Percentiles rank a stretch among this genome's conserved stretches.
Evolutionary conservation across 2,113 vertebrate species (phyloP).

Genomic region (Sialia sialis): DNA sequence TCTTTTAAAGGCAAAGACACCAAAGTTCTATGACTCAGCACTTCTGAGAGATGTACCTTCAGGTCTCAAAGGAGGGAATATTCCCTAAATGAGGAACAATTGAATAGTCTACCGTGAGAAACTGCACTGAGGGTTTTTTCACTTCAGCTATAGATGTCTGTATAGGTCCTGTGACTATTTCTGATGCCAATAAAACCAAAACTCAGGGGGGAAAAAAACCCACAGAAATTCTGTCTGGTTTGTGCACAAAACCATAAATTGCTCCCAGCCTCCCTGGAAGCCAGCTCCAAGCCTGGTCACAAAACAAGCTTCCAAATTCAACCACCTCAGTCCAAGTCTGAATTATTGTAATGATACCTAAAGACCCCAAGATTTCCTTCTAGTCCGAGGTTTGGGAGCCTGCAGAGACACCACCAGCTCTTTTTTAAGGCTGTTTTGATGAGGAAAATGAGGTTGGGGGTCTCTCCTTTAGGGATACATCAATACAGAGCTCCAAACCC

Average conservation of each 20-base stretch:
- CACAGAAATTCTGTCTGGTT: slow-evolving; percentile 42
- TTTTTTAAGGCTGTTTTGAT: not conserved
- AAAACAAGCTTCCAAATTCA: not conserved
- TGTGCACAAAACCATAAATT: slow-evolving; percentile 28
- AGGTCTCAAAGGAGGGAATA: not conserved
- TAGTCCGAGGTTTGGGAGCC: not conserved
- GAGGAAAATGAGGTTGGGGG: not conserved
- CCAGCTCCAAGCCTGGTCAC: not conserved
- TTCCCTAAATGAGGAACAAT: slow-evolving; percentile 3
- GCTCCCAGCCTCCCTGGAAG: not conserved
- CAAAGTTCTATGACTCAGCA: not conserved
- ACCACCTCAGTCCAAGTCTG: not conserved
- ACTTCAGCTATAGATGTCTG: not conserved
- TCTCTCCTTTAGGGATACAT: not conserved
- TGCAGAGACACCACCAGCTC: not conserved
- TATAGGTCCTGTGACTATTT: not conserved
- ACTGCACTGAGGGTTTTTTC: not conserved
- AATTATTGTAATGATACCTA: not conserved
- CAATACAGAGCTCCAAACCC: not conserved
- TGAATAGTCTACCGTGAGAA: not conserved
- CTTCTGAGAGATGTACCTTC: not conserved
- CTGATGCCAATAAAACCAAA: slow-evolving; percentile 14
- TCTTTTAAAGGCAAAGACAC: not conserved
- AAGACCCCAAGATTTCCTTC: not conserved
- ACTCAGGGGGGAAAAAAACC: not conserved